A percentile compares a stretch with the other conserved stretches of the same genome.
Conservation (phyloP, 2,797 vertebrate species). For the Discoglossus pictus region DNA sequence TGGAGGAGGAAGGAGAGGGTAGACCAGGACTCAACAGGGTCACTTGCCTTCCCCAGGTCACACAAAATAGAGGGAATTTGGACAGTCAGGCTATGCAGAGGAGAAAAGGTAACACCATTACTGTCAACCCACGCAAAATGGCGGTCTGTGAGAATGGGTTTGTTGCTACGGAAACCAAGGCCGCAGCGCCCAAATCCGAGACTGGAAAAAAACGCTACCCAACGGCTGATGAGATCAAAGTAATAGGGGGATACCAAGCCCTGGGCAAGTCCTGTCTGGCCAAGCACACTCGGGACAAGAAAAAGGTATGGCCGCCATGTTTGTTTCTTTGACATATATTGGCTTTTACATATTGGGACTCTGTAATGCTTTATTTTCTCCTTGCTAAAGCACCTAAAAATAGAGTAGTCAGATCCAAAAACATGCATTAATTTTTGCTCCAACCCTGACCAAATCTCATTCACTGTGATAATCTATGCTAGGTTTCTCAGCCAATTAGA, state of each 20-base stretch:
- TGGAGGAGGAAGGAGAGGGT: conserved; percentile 57
- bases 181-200: neutral
- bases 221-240: conserved; percentile 86
- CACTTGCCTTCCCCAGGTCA: conserved; percentile 67
- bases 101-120: conserved; percentile 85
- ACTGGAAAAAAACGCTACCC: conserved; percentile 82
- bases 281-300: conserved; percentile 74
- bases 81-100: conserved; percentile 62
- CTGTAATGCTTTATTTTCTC: no score
- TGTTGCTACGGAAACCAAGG: conserved; percentile 16
- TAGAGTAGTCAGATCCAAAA: no score
- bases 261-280: conserved; percentile 83
- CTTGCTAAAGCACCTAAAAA: no score
- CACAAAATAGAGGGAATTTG: conserved; percentile 46
- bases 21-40: conserved; percentile 20
- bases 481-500: no score
- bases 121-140: conserved; percentile 76
- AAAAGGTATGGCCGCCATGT: conserved; percentile 74
- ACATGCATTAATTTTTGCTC: no score
- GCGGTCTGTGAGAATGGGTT: conserved; percentile 50
- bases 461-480: no score
- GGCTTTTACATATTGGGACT: no score
- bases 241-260: conserved; percentile 87
- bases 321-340: neutral
- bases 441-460: no score